These are phyloP conservation scores for Xylota segnis DNA, from an alignment of 2,888 invertebrate species.

Conservation along the genomic window DNA sequence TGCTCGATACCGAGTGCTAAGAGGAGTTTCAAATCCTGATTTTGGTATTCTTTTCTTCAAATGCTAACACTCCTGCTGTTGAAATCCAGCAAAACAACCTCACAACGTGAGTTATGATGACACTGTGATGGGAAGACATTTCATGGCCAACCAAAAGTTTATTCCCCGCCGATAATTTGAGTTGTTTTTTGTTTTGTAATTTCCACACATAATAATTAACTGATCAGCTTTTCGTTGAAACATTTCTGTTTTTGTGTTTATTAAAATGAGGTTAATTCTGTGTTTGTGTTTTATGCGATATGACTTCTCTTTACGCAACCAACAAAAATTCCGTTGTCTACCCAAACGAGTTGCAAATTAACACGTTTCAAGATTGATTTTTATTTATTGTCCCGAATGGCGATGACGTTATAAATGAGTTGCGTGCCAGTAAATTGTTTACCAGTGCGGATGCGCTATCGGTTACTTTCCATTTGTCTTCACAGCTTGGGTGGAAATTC, in stretches of 20 bases:
- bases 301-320: constrained; percentile 53
- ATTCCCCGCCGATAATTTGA: constrained; percentile 24
- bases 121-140: neutral
- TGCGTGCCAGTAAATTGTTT: constrained; percentile 45
- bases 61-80: no score
- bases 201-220: constrained; percentile 39
- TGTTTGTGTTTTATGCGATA: constrained; percentile 40
- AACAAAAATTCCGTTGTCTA: constrained; percentile 43
- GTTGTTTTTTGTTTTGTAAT: constrained; percentile 17
- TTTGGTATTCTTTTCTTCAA: no score
- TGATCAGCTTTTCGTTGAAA: constrained; percentile 38
- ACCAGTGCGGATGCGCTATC: constrained; percentile 46
- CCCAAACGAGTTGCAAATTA: constrained; percentile 70
- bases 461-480: constrained; percentile 37
- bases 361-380: constrained; percentile 64
- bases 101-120: neutral
- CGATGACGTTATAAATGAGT: constrained; percentile 65
- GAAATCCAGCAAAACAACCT: no score
- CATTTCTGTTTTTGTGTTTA: neutral
- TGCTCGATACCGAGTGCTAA: no score
- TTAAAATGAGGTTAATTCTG: constrained; percentile 68
- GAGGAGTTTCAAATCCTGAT: no score
- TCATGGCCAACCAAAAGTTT: constrained; percentile 23
- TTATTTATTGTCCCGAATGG: constrained; percentile 54
- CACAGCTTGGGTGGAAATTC: constrained; percentile 18